Conservation (phyloP, 2,113 vertebrate genomes). For the Silurus meridionalis region DNA sequence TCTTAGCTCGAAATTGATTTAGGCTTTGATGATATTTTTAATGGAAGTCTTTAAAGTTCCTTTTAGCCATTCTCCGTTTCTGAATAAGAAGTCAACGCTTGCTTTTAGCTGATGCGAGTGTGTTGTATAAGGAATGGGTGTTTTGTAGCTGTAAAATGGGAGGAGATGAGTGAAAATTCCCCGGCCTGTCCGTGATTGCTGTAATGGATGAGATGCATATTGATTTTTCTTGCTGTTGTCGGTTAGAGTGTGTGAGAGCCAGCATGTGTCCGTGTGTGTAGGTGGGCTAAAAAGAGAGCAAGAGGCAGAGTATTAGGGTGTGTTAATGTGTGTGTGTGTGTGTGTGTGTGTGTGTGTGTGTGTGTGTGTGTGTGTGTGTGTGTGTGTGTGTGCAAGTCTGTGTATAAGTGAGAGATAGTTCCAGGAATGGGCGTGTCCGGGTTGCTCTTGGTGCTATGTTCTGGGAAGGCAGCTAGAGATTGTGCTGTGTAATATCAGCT, state of each 20-base stretch:
- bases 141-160: constrained; percentile 45
- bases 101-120: constrained; percentile 50
- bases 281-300: constrained; percentile 23
- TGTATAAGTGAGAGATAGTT: constrained; percentile 51
- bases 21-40: constrained; percentile 22
- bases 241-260: constrained; percentile 42
- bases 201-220: constrained; percentile 65
- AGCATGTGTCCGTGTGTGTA: constrained; percentile 52
- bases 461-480: constrained; percentile 60
- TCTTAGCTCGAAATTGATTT: constrained; percentile 14
- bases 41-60: constrained; percentile 41
- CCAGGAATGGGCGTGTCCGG: constrained; percentile 61
- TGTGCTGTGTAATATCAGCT: constrained; percentile 58
- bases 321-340: constrained; percentile 36
- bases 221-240: constrained; percentile 56
- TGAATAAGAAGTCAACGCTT: constrained; percentile 41
- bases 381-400: constrained; percentile 37
- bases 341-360: constrained; percentile 20
- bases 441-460: constrained; percentile 50
- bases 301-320: constrained; percentile 40
- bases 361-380: constrained; percentile 32
- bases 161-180: constrained; percentile 45
- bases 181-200: constrained; percentile 43
- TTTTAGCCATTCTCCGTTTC: neutral
- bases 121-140: constrained; percentile 46